A percentile compares a stretch with the other conserved stretches of the same genome.
These are phyloP conservation scores for Semnornis frantzii DNA, from an alignment of 2,113 vertebrate genomes.

Conservation along the genomic window DNA sequence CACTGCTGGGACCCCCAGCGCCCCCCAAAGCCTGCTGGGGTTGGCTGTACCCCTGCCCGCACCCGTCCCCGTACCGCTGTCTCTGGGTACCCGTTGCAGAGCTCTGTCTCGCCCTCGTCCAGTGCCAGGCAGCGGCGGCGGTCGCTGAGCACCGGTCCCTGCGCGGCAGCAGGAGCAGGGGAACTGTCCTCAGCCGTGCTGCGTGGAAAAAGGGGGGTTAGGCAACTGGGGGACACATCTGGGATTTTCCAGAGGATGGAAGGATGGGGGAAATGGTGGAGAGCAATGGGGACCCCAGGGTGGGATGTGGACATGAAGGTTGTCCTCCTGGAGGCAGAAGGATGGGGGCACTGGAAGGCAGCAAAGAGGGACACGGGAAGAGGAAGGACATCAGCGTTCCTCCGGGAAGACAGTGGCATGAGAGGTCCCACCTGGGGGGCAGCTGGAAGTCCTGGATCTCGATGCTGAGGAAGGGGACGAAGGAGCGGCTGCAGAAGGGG, in stretches of 20 bases:
- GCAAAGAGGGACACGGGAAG: not conserved
- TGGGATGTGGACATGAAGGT: not conserved
- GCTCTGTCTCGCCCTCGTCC: conserved; percentile 76
- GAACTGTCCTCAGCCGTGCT: not conserved
- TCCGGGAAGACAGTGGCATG: too few species aligned
- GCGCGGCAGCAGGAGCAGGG: conserved; percentile 21
- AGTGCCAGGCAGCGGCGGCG: conserved; percentile 81
- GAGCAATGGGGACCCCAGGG: not conserved
- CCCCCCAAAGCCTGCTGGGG: not conserved
- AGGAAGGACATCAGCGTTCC: too few species aligned
- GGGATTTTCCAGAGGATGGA: too few species aligned
- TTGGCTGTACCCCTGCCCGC: not conserved
- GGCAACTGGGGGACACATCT: too few species aligned
- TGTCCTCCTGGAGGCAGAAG: too few species aligned
- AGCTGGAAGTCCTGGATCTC: conserved; percentile 84
- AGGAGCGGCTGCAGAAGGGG: conserved; percentile 86
- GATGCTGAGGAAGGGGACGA: conserved; percentile 90
- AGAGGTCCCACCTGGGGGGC: not conserved
- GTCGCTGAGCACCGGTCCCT: conserved; percentile 76
- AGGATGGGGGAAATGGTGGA: not conserved
- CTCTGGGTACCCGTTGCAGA: conserved; percentile 22
- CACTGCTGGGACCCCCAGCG: not conserved
- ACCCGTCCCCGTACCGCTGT: not conserved
- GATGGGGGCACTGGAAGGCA: too few species aligned
- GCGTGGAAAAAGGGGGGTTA: rapidly evolving